phyloP scores from a whole-genome alignment of 2,888 invertebrate species.

The Ennomos erosarius region DNA sequence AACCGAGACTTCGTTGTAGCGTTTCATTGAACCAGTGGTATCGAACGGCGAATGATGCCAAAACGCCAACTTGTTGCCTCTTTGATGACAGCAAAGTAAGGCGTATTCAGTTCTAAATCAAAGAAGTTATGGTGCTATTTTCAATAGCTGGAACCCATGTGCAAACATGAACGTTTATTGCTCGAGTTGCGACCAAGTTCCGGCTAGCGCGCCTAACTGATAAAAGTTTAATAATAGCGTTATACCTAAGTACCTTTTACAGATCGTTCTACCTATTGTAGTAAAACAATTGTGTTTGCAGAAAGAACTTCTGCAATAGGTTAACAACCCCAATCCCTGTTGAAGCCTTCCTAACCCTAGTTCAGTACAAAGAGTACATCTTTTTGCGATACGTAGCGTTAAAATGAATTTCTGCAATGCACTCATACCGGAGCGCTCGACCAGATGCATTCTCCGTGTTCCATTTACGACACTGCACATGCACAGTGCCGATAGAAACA shows the following conservation, averaged over 20 bases:
- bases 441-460: conserved; percentile 25
- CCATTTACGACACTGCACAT: conserved; percentile 21
- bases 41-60: conserved; percentile 28
- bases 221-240: too few species aligned
- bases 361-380: too few species aligned
- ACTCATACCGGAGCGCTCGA: conserved; percentile 1
- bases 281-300: too few species aligned
- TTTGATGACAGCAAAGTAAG: conserved; percentile 14
- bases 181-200: too few species aligned
- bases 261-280: too few species aligned
- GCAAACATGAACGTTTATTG: neutral
- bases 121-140: neutral
- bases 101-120: conserved; percentile 2
- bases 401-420: conserved; percentile 5
- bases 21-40: conserved; percentile 23
- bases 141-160: neutral
- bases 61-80: conserved; percentile 36
- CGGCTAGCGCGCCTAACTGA: too few species aligned
- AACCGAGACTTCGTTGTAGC: conserved; percentile 13
- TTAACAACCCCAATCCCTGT: too few species aligned
- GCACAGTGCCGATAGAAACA: conserved; percentile 37
- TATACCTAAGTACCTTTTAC: too few species aligned
- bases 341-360: too few species aligned
- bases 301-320: too few species aligned
- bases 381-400: too few species aligned